Evolutionary conservation across 2,113 vertebrate genomes (phyloP).

Genomic region (Pterocles burchelli): DNA sequence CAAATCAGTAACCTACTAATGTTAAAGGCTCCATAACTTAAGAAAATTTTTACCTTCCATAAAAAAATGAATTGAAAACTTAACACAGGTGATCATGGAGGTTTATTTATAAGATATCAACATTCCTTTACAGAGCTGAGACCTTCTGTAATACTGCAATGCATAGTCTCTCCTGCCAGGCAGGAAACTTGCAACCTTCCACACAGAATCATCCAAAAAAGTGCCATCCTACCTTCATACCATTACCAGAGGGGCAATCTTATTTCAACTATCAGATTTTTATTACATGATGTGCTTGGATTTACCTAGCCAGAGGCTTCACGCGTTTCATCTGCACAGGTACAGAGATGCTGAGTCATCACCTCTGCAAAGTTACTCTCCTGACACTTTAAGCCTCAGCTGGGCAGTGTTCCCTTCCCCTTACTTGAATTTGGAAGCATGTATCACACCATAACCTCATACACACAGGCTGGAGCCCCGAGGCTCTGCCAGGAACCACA

Average conservation of each 20-base stretch:
- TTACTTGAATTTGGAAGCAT: fast-evolving
- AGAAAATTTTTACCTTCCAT: background rate
- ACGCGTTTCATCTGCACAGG: fast-evolving
- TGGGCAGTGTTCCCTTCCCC: no score
- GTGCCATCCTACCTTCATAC: background rate
- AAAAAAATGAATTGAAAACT: background rate
- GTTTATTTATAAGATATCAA: background rate
- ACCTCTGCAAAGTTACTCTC: background rate
- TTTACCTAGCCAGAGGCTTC: background rate
- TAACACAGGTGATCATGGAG: background rate
- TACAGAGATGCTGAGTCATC: background rate
- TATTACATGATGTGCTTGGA: background rate
- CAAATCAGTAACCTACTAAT: background rate
- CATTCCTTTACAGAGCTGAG: background rate
- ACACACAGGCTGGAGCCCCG: fast-evolving
- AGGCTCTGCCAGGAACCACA: background rate
- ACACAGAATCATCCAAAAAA: background rate
- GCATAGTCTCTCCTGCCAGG: background rate
- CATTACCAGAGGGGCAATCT: background rate
- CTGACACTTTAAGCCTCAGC: background rate
- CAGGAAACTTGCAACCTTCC: background rate
- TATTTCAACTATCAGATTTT: background rate
- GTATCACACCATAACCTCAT: fast-evolving
- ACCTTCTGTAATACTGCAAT: background rate
- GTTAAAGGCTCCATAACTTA: background rate